phyloP scores from a whole-genome alignment of 2,888 invertebrate genomes.

The Apamea crenata region DNA sequence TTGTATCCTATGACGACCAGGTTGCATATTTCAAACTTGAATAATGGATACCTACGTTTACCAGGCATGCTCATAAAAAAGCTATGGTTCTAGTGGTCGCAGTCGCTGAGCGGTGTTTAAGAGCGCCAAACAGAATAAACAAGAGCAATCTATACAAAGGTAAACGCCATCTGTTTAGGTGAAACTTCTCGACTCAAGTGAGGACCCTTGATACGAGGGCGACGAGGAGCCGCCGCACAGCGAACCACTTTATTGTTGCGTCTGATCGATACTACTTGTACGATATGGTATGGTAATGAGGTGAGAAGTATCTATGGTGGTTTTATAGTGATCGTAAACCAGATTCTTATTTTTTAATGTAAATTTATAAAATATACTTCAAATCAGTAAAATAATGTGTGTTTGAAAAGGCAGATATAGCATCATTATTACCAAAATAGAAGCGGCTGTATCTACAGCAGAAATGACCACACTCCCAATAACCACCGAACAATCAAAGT shows the following conservation, averaged over 20 bases:
- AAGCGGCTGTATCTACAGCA: not conserved
- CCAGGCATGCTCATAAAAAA: not conserved
- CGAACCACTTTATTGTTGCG: constrained; percentile 45
- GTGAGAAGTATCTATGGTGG: not conserved
- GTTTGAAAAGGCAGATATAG: not conserved
- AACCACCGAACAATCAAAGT: not conserved
- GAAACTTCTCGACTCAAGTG: constrained; percentile 31
- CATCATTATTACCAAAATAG: too few species aligned
- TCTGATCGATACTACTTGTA: constrained; percentile 36
- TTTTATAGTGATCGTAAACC: not conserved
- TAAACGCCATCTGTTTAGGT: constrained; percentile 46
- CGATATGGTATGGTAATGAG: constrained; percentile 23
- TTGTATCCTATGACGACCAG: not conserved
- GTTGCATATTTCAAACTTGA: not conserved
- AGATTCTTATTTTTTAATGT: not conserved
- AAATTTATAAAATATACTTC: not conserved
- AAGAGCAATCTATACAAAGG: constrained; percentile 1
- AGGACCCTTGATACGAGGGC: constrained; percentile 35
- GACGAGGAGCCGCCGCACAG: constrained; percentile 8
- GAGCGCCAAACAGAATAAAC: constrained; percentile 1
- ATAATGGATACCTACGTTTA: not conserved
- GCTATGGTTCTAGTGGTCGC: not conserved
- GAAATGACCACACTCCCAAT: not conserved
- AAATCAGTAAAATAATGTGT: not conserved
- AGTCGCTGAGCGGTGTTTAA: not conserved